Conservation (phyloP, 2,797 vertebrate species). For the Hydrocynus forskahlii region DNA sequence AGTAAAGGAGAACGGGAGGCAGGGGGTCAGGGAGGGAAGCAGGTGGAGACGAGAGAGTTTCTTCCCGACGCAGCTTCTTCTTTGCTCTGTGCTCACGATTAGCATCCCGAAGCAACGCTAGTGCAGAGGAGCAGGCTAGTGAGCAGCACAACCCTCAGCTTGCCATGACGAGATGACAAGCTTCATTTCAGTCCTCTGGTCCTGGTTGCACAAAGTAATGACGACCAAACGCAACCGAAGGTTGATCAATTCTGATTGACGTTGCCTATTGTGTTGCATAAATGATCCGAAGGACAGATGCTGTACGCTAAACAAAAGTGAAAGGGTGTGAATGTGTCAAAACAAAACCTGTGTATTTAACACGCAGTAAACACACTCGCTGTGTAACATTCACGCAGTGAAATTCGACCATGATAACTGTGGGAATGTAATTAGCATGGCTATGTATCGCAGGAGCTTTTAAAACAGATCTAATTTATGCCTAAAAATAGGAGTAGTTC, state of each 20-base stretch:
- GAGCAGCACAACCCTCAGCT: slow-evolving; percentile 16
- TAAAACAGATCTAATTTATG: too few species aligned
- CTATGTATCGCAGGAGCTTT: too few species aligned
- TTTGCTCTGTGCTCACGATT: slow-evolving; percentile 16
- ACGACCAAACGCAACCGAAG: slow-evolving; percentile 22
- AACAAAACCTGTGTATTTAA: too few species aligned
- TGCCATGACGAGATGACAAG: slow-evolving; percentile 14
- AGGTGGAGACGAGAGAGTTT: background rate
- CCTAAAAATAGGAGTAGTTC: too few species aligned
- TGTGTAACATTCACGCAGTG: background rate
- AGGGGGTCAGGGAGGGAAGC: background rate
- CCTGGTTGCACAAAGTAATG: slow-evolving; percentile 79
- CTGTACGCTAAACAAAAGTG: too few species aligned
- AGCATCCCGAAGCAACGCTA: slow-evolving; percentile 53
- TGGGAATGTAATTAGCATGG: too few species aligned
- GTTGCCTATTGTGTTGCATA: slow-evolving; percentile 70
- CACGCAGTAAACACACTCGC: too few species aligned
- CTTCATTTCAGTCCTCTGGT: slow-evolving; percentile 36
- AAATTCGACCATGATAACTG: background rate
- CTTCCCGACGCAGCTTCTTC: background rate
- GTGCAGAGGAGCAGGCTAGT: slow-evolving; percentile 15
- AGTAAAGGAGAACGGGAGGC: background rate
- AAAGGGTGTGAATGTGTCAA: background rate
- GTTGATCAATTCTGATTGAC: slow-evolving; percentile 53
- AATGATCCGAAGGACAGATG: slow-evolving; percentile 38